Evolutionary conservation across 1,140 invertebrate genomes (phyloP).

Genomic region (Drosophila ananassae): DNA sequence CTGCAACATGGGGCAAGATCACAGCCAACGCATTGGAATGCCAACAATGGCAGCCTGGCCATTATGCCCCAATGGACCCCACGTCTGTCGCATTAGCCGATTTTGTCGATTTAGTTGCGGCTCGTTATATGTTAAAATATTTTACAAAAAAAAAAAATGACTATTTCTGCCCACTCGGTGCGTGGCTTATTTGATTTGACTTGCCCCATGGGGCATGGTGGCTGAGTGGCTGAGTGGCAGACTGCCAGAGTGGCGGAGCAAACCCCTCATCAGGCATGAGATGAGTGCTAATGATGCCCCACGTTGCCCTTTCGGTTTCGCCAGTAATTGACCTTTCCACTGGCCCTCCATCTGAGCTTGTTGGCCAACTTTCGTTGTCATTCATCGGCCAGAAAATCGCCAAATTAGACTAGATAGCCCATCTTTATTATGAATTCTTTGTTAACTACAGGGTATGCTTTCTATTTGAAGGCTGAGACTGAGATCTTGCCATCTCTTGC

Average conservation of each 20-base stretch:
- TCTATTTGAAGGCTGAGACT: no score
- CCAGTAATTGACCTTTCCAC: conserved; percentile 28
- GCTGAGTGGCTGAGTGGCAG: no score
- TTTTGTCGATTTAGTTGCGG: conserved; percentile 38
- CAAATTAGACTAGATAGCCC: background rate
- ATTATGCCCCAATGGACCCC: conserved; percentile 24
- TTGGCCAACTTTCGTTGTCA: conserved; percentile 21
- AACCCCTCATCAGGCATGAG: conserved; percentile 8
- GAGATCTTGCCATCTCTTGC: background rate
- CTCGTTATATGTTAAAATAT: conserved; percentile 21
- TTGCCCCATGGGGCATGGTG: conserved; percentile 2
- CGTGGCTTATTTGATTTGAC: conserved; percentile 37
- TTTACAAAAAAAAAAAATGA: no score
- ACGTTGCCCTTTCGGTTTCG: conserved; percentile 9
- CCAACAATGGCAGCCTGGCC: conserved; percentile 23
- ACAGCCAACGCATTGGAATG: conserved; percentile 38
- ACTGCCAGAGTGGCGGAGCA: no score
- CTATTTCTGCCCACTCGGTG: conserved; percentile 27
- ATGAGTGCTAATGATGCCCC: conserved; percentile 32
- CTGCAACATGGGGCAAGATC: background rate
- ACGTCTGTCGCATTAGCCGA: conserved; percentile 56
- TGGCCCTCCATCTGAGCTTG: conserved; percentile 4
- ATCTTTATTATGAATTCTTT: no score
- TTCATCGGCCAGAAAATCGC: background rate
- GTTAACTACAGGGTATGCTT: background rate